Evolutionary conservation across 2,888 invertebrate species (phyloP), one percentile per base, ranked within the genome.

Genomic region (Drosophila kambysellisi): DNA sequence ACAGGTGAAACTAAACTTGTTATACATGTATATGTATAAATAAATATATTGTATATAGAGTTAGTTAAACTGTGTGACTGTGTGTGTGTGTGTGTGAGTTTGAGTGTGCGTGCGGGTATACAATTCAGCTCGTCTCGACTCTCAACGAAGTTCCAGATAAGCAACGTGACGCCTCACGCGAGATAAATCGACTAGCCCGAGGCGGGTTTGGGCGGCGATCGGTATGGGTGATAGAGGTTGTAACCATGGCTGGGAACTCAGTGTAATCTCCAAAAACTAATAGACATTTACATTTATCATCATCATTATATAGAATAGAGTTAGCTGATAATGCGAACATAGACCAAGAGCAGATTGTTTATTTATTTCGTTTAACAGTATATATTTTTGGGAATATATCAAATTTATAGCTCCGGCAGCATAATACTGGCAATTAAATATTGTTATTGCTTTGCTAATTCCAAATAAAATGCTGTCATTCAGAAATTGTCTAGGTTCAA

Each of bases 141-240:
- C 46, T 46, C 25, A 46, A 46, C 46, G 53, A 62, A 70, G 61
- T 82, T 78, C 33, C 66, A 76, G 84, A 89, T 85, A 89, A 85
- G 79, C 84, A 85, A 79, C 79, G 87, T 89, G 89, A 89, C 87
- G 87, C 72, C 89, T 83, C 87, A 86, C 87, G 87, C 89, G 83
- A 84, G 76, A 88, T 84, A 86, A 75, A 79, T 70, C 43, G 74
- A 60, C 65, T 74, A 43, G 50, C 39, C 48, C 43, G 50, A 35
- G 37, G 41, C 51, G 53, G 25, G 29, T 39, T 54, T 30, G 25
- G 32, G 37, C 12, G 3, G 32, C 25, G 54, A 33, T 64, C 43
- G 56, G 20, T 37, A 52, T 53, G 39, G 17, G 12, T 43, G 15
- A 39, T 20, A 1, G 41, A 17, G n/a, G 48, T 46, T 46, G 35